Conservation (phyloP, 2,113 vertebrate genomes). For the Catharus bicknelli region DNA sequence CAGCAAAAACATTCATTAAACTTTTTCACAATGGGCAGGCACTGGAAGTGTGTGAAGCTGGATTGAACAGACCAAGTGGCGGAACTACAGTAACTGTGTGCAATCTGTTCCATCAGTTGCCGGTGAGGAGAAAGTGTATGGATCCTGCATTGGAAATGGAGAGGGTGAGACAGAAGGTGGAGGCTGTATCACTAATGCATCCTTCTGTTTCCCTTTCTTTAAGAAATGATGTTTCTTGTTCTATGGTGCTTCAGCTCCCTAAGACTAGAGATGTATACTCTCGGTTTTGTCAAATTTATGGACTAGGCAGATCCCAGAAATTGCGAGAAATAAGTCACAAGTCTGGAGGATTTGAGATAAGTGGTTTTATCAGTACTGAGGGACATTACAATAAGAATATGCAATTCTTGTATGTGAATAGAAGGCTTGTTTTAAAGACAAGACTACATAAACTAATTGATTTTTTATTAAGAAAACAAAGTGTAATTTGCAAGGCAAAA, state of each 20-base stretch:
- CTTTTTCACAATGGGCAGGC: slow-evolving; percentile 84
- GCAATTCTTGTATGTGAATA: slow-evolving; percentile 92
- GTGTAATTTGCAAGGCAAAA: slow-evolving; percentile 76
- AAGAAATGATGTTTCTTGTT: slow-evolving; percentile 84
- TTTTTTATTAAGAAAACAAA: slow-evolving; percentile 84
- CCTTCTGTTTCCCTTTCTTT: slow-evolving; percentile 90
- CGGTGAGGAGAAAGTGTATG: slow-evolving; percentile 88
- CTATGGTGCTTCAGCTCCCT: slow-evolving; percentile 88
- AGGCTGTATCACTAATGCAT: slow-evolving; percentile 89
- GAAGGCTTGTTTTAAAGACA: slow-evolving; percentile 90
- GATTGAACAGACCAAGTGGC: slow-evolving; percentile 78
- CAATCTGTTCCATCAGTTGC: slow-evolving; percentile 90
- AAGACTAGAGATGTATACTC: slow-evolving; percentile 85
- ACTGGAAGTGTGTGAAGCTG: slow-evolving; percentile 79
- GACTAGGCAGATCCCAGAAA: slow-evolving; percentile 82
- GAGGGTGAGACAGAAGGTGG: slow-evolving; percentile 85
- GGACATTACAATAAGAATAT: slow-evolving; percentile 92
- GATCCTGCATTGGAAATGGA: slow-evolving; percentile 87
- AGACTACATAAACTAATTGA: slow-evolving; percentile 90
- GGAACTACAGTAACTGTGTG: slow-evolving; percentile 89
- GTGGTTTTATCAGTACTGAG: slow-evolving; percentile 85
- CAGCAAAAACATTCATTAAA: slow-evolving; percentile 84
- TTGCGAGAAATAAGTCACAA: slow-evolving; percentile 82
- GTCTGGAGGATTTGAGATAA: slow-evolving; percentile 79
- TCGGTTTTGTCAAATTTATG: slow-evolving; percentile 92